These are phyloP conservation scores for Crypturellus tataupa DNA, from an alignment of 2,797 vertebrate species.

Conservation along the genomic window DNA sequence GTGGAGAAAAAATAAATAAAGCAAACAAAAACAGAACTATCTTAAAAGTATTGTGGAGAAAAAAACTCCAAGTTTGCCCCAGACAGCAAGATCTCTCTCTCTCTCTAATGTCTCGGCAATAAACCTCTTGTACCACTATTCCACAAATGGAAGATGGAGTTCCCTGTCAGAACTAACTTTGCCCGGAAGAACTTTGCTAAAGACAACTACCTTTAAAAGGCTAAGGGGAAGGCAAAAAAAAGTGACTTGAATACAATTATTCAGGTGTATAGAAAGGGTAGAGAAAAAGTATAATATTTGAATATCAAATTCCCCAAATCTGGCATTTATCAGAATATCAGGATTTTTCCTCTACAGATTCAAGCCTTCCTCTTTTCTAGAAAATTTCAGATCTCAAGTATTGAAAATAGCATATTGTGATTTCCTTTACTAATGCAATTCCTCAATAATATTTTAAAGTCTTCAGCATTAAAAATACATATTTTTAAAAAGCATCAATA, in stretches of 20 bases:
- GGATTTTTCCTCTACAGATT: background rate
- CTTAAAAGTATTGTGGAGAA: background rate
- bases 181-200: background rate
- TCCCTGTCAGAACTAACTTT: background rate
- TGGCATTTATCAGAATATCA: background rate
- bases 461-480: background rate
- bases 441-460: background rate
- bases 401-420: background rate
- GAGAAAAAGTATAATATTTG: background rate
- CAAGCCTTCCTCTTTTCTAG: no score
- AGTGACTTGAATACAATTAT: background rate
- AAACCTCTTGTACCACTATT: background rate
- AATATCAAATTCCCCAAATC: background rate
- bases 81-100: constrained; percentile 6
- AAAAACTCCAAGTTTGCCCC: constrained; percentile 12
- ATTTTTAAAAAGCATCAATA: no score
- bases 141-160: background rate
- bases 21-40: no score
- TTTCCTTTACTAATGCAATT: background rate
- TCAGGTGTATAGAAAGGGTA: no score
- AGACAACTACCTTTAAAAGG: background rate
- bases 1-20: background rate
- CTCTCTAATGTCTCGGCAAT: constrained; percentile 1
- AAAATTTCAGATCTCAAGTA: background rate
- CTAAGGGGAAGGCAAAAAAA: no score